phyloP scores from a whole-genome alignment of 92 coral and sea anemone species.

The Anthopleura xanthogrammica region DNA sequence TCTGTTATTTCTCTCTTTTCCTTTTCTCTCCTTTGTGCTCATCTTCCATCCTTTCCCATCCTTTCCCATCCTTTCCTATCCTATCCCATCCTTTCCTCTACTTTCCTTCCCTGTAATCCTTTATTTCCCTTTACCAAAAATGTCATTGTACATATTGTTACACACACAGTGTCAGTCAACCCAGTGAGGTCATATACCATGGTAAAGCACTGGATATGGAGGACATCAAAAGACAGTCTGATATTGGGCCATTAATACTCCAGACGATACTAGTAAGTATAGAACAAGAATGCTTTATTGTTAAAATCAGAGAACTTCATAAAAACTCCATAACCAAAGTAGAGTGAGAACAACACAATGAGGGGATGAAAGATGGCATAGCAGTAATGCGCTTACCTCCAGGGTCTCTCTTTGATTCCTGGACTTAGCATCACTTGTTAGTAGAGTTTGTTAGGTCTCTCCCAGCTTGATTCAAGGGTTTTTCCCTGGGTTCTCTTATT shows the following conservation, averaged over 20 bases:
- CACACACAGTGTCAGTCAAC: conserved; percentile 49
- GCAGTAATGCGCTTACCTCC: neutral
- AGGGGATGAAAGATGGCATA: no score
- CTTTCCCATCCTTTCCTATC: no score
- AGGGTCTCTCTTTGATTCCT: neutral
- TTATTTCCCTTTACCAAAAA: neutral
- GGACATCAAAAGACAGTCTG: conserved; percentile 18
- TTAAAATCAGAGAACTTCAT: no score
- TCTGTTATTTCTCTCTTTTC: no score
- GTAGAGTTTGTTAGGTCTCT: no score
- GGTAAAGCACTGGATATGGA: conserved; percentile 39
- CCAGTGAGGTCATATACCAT: conserved; percentile 64
- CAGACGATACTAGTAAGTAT: conserved; percentile 35
- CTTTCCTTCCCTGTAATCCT: neutral
- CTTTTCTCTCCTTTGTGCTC: no score
- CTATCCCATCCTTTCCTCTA: neutral
- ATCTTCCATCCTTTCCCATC: no score
- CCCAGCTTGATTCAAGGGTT: no score
- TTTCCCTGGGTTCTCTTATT: no score
- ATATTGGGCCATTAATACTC: conserved; percentile 32
- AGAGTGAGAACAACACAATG: no score
- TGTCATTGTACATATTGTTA: neutral
- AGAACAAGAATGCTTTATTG: neutral
- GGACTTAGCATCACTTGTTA: no score
- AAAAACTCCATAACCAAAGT: no score